Evolutionary conservation across 2,113 vertebrate genomes (phyloP).

Genomic region (Butorides virescens): DNA sequence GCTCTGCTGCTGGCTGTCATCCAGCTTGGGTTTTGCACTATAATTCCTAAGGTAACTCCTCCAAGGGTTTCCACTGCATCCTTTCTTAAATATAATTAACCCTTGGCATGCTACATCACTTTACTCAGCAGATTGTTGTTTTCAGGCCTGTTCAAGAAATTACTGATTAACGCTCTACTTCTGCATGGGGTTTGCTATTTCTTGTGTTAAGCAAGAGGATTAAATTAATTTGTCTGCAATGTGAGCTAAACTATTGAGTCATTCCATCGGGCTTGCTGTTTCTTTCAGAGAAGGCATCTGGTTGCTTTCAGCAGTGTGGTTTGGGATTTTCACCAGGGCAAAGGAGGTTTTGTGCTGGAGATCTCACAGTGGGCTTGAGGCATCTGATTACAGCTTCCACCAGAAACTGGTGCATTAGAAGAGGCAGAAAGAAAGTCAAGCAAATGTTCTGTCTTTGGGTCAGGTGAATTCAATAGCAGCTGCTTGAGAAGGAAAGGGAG

Average conservation of each 20-base stretch:
- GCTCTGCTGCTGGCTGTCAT: neutral
- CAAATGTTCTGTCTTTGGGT: neutral
- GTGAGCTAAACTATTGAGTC: neutral
- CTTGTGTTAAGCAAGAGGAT: neutral
- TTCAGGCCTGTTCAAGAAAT: neutral
- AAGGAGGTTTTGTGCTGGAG: neutral
- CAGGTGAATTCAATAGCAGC: neutral
- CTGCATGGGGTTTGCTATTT: neutral
- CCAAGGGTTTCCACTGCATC: neutral
- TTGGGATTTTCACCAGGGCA: neutral
- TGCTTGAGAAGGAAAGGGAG: neutral
- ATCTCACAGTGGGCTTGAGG: neutral
- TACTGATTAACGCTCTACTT: neutral
- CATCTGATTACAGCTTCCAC: neutral
- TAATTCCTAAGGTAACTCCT: neutral
- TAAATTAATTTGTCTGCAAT: neutral
- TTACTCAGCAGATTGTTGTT: neutral
- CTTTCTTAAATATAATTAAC: neutral
- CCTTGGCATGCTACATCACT: neutral
- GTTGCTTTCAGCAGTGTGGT: neutral
- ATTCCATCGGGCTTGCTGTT: neutral
- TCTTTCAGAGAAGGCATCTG: neutral
- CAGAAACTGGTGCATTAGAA: fast-evolving
- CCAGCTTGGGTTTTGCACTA: neutral
- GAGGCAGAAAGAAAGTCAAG: neutral